A percentile compares a stretch with the other conserved stretches of the same genome.
Evolutionary conservation across 1,140 invertebrate species (phyloP).

Genomic region (Tetramorium alpestre): DNA sequence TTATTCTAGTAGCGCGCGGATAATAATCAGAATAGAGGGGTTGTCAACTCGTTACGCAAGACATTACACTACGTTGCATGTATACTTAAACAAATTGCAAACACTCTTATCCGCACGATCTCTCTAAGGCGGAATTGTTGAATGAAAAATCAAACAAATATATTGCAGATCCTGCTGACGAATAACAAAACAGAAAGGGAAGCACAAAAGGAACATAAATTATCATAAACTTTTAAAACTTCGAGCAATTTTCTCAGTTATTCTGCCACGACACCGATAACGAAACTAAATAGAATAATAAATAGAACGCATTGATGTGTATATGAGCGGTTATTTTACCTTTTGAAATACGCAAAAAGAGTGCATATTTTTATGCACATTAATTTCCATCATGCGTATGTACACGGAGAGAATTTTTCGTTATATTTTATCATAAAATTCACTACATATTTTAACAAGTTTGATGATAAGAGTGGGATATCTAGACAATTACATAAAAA

Average conservation of each 20-base stretch:
- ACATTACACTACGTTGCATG: background rate
- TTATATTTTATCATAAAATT: too few relatives aligned
- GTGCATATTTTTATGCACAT: background rate
- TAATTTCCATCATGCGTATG: background rate
- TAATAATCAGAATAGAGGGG: conserved; percentile 16
- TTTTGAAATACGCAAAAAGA: background rate
- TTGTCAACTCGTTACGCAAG: conserved; percentile 34
- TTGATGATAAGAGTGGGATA: too few relatives aligned
- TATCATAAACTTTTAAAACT: background rate
- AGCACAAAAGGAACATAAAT: background rate
- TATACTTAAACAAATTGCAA: conserved; percentile 13
- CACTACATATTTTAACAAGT: too few relatives aligned
- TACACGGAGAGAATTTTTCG: too few relatives aligned
- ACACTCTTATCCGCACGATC: background rate
- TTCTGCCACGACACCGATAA: background rate
- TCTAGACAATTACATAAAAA: too few relatives aligned
- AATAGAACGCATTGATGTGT: background rate
- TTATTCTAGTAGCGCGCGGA: background rate
- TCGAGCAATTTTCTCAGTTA: background rate
- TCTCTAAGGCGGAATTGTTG: background rate
- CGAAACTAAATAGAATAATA: background rate
- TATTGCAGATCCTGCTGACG: background rate
- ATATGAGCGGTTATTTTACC: background rate
- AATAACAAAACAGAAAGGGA: background rate
- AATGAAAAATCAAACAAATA: background rate